phyloP scores from a whole-genome alignment of 2,888 invertebrate genomes.

The Lasioglossum malachurum region DNA sequence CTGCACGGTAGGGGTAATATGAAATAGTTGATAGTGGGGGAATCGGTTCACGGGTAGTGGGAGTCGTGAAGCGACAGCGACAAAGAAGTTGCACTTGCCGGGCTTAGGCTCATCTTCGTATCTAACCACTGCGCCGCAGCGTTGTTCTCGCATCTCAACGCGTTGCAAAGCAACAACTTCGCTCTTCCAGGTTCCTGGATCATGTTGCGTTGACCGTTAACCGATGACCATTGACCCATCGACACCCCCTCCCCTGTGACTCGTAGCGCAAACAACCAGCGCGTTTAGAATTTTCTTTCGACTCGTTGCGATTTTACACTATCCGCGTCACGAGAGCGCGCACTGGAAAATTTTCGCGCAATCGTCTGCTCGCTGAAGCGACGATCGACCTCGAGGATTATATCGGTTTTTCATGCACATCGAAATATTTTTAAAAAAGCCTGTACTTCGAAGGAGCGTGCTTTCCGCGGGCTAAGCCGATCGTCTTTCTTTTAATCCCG shows the following conservation, averaged over 20 bases:
- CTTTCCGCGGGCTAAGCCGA: background rate
- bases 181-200: constrained; percentile 58
- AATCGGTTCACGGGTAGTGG: too few relatives aligned
- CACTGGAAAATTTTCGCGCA: background rate
- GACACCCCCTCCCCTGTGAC: background rate
- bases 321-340: background rate
- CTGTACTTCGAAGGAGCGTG: background rate
- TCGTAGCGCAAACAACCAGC: background rate
- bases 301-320: background rate
- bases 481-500: background rate
- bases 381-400: background rate
- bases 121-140: too few relatives aligned
- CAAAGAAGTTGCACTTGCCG: too few relatives aligned
- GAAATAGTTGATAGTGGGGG: too few relatives aligned
- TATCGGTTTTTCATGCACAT: background rate
- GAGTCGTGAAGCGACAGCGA: too few relatives aligned
- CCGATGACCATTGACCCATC: background rate
- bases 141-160: background rate
- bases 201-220: background rate
- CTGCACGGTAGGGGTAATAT: too few relatives aligned
- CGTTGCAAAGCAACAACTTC: constrained; percentile 66
- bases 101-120: too few relatives aligned
- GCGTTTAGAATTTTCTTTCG: background rate
- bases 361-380: background rate
- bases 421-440: background rate